Percentiles rank a stretch among this genome's conserved stretches.
Evolutionary conservation across 2,113 vertebrate genomes (phyloP).

Genomic region (Otus sunia): DNA sequence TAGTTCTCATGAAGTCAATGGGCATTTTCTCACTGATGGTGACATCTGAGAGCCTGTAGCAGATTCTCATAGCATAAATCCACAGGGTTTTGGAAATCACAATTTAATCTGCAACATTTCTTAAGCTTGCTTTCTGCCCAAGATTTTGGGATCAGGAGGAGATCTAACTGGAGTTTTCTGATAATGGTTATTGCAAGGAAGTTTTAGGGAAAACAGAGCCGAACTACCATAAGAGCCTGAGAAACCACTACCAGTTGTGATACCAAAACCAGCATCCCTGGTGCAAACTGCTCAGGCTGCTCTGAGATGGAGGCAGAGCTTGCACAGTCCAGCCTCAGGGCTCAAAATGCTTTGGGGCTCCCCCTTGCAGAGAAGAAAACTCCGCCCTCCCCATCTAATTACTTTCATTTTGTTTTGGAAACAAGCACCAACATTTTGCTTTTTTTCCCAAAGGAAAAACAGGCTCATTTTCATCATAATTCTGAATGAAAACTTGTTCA

Average conservation of each 20-base stretch:
- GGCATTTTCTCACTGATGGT: background rate
- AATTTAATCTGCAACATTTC: background rate
- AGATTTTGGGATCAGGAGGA: background rate
- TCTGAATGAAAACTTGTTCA: background rate
- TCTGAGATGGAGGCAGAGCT: background rate
- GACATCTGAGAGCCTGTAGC: background rate
- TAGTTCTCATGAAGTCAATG: background rate
- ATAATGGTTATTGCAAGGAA: background rate
- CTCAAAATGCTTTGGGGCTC: background rate
- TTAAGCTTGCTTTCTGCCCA: background rate
- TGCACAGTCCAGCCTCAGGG: accelerated
- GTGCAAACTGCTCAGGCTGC: accelerated
- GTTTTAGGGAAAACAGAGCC: background rate
- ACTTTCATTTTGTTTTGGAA: background rate
- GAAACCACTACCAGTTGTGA: background rate
- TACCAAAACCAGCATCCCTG: background rate
- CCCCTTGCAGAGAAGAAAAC: background rate
- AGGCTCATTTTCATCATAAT: background rate
- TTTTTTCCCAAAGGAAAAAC: background rate
- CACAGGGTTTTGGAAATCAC: background rate
- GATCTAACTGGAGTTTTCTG: background rate
- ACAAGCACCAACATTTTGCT: background rate
- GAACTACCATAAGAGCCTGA: background rate
- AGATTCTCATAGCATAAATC: background rate
- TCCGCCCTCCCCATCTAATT: accelerated